Evolutionary conservation across 2,797 vertebrate species (phyloP), one percentile per base, ranked within the genome.

Genomic region (Hapalemur alaotrensis): DNA sequence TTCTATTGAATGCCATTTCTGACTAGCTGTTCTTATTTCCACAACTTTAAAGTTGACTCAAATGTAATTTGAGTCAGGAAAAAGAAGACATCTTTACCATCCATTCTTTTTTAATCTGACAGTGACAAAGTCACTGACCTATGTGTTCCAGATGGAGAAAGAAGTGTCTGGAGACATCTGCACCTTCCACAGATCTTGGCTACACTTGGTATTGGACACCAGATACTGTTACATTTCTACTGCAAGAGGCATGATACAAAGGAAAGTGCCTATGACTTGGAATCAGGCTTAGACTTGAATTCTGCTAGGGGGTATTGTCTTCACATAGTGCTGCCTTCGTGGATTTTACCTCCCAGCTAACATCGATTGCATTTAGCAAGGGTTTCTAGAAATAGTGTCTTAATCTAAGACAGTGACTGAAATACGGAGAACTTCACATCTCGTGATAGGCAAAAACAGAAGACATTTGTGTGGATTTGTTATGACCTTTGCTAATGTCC

Each of bases 51-150:
- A 79, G 63, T 86, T 92, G 50, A 61, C 61, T 57, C 54, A 38
- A 95, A 93, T 86, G 54, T 85, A 91, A 81, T 95, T 43, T 82
- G 63, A 93, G 65, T 93, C 17, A 89, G 75, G 35, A 72, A 96
- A 95, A 94, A 73, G 63, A 91, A 87, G 4, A 72, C 69, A 7
- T 82, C 43, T 85, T 96, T 61, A 89, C 43, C 52, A 86, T 70
- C 28, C 10, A 76, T 38, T 28, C 13, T 89, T 93, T 93, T 63
- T 48, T 73, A 90, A 82, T 81, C 72, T 84, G 59, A 92, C 14
- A 41, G 15, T 88, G 61, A 89, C 13, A 76, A 25, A 67, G 54
- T 32, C 72, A 91, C 48, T 61, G 59, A 54, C 32, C 54, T 70
- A 9, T 86, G 32, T 79, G 52, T 86, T 79, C 15, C 28, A 78